These are phyloP conservation scores for Palythoa grandiflora DNA, from an alignment of 92 coral and sea anemone genomes.

Conservation along the genomic window DNA sequence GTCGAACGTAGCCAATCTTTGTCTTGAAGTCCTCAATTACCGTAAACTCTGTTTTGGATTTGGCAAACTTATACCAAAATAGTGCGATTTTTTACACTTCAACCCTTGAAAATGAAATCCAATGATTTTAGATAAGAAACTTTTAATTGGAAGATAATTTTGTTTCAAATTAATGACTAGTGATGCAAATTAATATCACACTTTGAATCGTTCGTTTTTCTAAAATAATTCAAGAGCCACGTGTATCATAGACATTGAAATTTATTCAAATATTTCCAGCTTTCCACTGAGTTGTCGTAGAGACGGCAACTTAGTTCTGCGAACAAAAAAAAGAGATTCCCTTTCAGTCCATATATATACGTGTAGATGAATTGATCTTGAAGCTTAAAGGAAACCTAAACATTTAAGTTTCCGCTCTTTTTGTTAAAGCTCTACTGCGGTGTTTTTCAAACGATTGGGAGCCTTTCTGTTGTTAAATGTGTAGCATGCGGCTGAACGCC, in stretches of 20 bases:
- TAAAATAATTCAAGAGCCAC: not conserved
- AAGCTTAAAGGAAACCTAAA: not conserved
- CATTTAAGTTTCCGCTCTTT: not conserved
- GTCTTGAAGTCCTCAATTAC: too few species aligned
- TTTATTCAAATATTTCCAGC: constrained; percentile 42
- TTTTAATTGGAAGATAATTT: not conserved
- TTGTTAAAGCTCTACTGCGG: not conserved
- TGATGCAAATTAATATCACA: not conserved
- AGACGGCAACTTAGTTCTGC: not conserved
- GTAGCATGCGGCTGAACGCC: not conserved
- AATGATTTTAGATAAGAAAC: too few species aligned
- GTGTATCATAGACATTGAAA: not conserved
- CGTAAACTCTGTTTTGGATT: too few species aligned
- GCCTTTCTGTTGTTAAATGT: constrained; percentile 9
- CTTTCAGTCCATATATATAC: not conserved
- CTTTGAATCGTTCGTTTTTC: not conserved
- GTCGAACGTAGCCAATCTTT: too few species aligned
- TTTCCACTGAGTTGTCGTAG: not conserved
- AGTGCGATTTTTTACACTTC: too few species aligned
- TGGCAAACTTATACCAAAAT: too few species aligned
- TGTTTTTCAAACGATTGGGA: not conserved
- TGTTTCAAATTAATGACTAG: not conserved
- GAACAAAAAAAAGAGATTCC: not conserved
- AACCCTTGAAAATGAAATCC: too few species aligned
- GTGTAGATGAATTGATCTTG: not conserved